These are phyloP conservation scores for Nylanderia fulva DNA, from an alignment of 1,140 invertebrate species.

Conservation along the genomic window DNA sequence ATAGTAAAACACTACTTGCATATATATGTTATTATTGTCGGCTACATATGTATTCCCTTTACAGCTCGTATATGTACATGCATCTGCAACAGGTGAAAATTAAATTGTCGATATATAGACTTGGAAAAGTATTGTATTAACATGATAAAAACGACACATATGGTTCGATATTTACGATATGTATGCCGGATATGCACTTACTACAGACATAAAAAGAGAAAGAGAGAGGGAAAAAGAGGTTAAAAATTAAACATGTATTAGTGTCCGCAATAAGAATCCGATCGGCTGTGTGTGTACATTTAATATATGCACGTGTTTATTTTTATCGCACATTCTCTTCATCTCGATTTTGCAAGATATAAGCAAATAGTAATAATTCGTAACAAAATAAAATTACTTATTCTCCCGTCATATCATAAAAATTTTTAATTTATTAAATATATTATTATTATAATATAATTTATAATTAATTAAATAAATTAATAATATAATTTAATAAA, in stretches of 20 bases:
- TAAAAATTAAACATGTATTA: constrained; percentile 31
- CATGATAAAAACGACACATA: background rate
- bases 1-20: background rate
- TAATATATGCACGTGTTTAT: background rate
- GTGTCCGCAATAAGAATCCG: background rate
- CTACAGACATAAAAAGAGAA: background rate
- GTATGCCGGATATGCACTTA: background rate
- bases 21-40: too few relatives aligned
- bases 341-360: background rate
- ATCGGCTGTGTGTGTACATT: constrained; percentile 8
- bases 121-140: background rate
- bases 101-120: background rate
- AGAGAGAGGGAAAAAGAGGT: background rate
- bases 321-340: background rate
- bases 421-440: too few relatives aligned
- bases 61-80: background rate
- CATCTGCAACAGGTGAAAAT: constrained; percentile 40
- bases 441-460: too few relatives aligned
- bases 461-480: too few relatives aligned
- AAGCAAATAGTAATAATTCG: background rate
- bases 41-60: background rate
- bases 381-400: background rate
- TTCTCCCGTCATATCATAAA: background rate
- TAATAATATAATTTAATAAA: too few relatives aligned
- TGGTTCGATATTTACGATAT: constrained; percentile 8